A percentile compares a stretch with the other conserved stretches of the same genome.
phyloP scores from a whole-genome alignment of 2,113 vertebrate species.

The Urocynchramus pylzowi region DNA sequence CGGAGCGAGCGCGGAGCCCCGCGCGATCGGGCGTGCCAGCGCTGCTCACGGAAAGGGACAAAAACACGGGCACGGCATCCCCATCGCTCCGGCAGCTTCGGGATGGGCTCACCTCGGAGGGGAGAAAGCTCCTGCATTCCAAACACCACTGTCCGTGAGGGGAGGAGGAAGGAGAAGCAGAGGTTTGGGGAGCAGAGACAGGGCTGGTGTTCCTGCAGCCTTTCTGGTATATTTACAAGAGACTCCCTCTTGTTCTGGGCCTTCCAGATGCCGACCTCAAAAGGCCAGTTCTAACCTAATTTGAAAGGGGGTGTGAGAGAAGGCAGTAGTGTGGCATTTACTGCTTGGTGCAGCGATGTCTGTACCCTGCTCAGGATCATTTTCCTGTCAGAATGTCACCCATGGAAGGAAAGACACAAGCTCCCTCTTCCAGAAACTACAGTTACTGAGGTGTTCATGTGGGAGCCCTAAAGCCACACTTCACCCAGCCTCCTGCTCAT shows the following conservation, averaged over 20 bases:
- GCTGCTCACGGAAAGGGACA: background rate
- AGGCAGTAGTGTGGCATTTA: background rate
- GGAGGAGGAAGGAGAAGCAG: background rate
- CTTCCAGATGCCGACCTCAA: background rate
- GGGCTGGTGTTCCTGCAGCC: background rate
- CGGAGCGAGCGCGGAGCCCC: background rate
- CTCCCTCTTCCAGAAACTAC: background rate
- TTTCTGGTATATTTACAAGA: background rate
- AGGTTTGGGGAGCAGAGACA: background rate
- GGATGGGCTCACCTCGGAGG: background rate
- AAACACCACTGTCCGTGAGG: rapidly evolving
- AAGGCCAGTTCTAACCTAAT: background rate
- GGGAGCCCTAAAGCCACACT: background rate
- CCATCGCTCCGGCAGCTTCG: background rate
- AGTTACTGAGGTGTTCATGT: background rate
- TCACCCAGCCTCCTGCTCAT: background rate
- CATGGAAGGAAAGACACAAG: background rate
- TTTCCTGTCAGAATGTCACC: background rate
- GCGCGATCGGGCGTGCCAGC: background rate
- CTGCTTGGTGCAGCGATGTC: background rate
- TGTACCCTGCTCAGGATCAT: background rate
- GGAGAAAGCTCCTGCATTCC: background rate
- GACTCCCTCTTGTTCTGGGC: background rate
- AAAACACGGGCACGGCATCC: rapidly evolving
- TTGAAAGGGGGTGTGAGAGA: background rate